Percentiles rank a stretch among this genome's conserved stretches.
Evolutionary conservation across 1,140 invertebrate genomes (phyloP).

Genomic region (Mizuhopecten yessoensis): DNA sequence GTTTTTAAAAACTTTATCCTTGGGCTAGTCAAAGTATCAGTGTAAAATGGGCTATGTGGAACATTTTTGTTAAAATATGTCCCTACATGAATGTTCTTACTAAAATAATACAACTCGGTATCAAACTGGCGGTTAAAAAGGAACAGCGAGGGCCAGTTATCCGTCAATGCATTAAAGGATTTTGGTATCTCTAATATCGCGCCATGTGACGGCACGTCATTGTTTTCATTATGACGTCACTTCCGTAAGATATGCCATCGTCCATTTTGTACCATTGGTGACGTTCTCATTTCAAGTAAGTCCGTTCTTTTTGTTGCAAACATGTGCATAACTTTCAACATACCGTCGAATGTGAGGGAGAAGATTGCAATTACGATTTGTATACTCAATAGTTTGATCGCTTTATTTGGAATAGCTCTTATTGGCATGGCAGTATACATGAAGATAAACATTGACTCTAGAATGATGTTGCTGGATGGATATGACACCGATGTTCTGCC

Average conservation of each 20-base stretch:
- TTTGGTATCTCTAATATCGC: background rate
- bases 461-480: slow-evolving; percentile 52
- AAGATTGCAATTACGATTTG: slow-evolving; percentile 48
- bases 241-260: background rate
- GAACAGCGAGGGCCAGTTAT: no score
- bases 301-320: background rate
- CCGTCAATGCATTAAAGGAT: no score
- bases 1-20: no score
- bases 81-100: no score
- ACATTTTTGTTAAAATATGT: no score
- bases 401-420: slow-evolving; percentile 48
- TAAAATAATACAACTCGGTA: no score
- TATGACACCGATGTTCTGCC: slow-evolving; percentile 59
- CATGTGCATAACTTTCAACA: slow-evolving; percentile 45
- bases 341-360: slow-evolving; percentile 47
- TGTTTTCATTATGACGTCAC: slow-evolving; percentile 32
- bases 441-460: slow-evolving; percentile 55
- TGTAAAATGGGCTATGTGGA: no score
- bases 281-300: background rate
- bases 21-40: no score
- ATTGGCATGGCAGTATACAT: slow-evolving; percentile 48
- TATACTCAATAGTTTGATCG: slow-evolving; percentile 41
- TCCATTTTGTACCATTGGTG: background rate
- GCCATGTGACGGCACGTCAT: background rate
- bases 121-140: no score